Evolutionary conservation across 2,888 invertebrate species (phyloP).

Genomic region (Polydrusus pterygomalis): DNA sequence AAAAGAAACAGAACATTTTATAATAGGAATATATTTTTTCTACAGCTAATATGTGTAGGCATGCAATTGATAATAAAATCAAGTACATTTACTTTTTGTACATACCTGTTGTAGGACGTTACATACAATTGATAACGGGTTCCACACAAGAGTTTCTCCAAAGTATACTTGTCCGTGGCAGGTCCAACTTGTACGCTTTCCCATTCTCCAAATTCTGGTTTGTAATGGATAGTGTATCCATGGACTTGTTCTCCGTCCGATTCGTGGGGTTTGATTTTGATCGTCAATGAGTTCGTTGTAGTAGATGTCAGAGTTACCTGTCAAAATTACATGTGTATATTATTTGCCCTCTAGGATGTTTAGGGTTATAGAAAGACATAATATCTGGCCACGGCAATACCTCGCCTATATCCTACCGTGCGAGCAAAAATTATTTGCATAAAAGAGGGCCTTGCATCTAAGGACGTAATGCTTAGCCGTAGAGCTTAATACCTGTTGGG

Average conservation of each 20-base stretch:
- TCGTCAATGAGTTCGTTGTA: constrained; percentile 83
- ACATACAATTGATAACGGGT: constrained; percentile 95
- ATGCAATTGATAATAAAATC: no score
- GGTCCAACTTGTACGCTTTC: constrained; percentile 85
- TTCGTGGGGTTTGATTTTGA: constrained; percentile 83
- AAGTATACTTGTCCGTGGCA: constrained; percentile 86
- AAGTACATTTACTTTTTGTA: no score
- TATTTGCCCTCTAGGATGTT: no score
- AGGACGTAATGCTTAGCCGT: no score
- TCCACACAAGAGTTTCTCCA: constrained; percentile 93
- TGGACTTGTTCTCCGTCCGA: constrained; percentile 91
- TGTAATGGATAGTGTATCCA: constrained; percentile 93
- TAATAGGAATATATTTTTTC: no score
- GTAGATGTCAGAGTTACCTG: constrained; percentile 77
- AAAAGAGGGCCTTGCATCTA: no score
- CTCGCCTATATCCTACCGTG: no score
- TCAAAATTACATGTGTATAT: constrained; percentile 1
- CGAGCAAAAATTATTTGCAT: no score
- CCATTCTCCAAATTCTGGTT: constrained; percentile 96
- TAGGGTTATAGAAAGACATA: no score
- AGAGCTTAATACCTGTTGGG: no score
- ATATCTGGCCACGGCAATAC: no score
- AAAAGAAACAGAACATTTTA: neutral
- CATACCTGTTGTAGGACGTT: constrained; percentile 91
- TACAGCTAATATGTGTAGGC: no score